Base-by-base conservation (phyloP, 2,888 invertebrate species). In the Stomorhina lunata region DNA sequence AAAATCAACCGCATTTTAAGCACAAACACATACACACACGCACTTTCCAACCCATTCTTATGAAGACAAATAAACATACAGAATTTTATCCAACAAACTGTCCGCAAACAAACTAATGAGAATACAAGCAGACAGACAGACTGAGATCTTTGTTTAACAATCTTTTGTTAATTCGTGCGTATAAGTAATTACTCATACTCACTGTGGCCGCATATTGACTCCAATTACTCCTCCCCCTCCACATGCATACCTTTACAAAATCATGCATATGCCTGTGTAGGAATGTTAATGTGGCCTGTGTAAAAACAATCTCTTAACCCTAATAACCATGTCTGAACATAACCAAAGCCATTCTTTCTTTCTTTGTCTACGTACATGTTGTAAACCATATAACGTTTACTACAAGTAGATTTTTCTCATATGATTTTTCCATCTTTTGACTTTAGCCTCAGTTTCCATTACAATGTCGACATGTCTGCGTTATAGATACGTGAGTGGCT, bases 181-280 rank as follows among this genome's bases (percentile, higher is more conserved):
- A 69, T 50, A 73, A 73, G 78, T 81, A 81, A 78, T 81, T 81
- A 75, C 73, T 53, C 68, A 57, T 25, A 34, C 68, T 50, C 40
- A 77, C 29, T 66, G 25, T n/a, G 59, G 37, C 20, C 66, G n/a
- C 32, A 66, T 17, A 27, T 66, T 25, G 22, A 32, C 25, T 4
- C 6, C 25, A 15, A n/a, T 2, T 1, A 32, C 32, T 32, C 9
- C 48, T 15, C 4, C 37, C 22, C 17, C 12, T 9, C 15, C 48
- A 20, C 15, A 34, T 17, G 4, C 5, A 32, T 12, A 4, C 17
- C 12, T 25, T 10, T 20, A 43, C 7, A 43, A n/a, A 17, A 37
- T 22, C 15, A 57, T 34, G 12, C 17, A 20, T 34, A 20, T 27
- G n/a, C 20, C n/a, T 53, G 1, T n/a, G 5, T 20, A 12, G 25